Evolutionary conservation across 2,888 invertebrate species (phyloP).

Genomic region (Axea sp.): DNA sequence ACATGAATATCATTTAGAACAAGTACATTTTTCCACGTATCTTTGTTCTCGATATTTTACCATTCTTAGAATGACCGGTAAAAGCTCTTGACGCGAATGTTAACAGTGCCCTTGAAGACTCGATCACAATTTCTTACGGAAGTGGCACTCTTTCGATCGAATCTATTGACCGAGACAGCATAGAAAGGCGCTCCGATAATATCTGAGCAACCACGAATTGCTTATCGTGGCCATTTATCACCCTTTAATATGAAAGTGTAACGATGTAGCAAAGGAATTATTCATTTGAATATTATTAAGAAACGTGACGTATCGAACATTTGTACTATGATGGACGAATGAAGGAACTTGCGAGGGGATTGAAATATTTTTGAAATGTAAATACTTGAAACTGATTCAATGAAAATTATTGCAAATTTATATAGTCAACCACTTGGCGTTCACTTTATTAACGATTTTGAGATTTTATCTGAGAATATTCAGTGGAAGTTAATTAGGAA

Average conservation of each 20-base stretch:
- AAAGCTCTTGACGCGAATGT: conserved; percentile 32
- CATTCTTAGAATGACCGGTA: conserved; percentile 10
- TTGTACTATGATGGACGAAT: neutral
- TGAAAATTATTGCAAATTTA: neutral
- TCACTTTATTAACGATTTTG: too few relatives aligned
- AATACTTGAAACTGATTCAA: neutral
- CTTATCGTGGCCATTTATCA: conserved; percentile 38
- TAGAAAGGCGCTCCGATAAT: conserved; percentile 23
- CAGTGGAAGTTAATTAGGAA: neutral
- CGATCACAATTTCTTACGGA: conserved; percentile 43
- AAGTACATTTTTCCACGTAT: too few relatives aligned
- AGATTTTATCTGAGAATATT: neutral
- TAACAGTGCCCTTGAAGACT: conserved; percentile 31
- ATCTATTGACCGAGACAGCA: conserved; percentile 29
- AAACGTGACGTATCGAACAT: conserved; percentile 2
- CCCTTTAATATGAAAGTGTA: conserved; percentile 11
- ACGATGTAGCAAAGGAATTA: conserved; percentile 10
- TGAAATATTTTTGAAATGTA: too few relatives aligned
- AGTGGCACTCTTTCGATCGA: conserved; percentile 48
- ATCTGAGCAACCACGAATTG: conserved; percentile 34
- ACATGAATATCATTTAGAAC: too few relatives aligned
- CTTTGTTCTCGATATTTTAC: too few relatives aligned
- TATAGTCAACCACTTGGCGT: too few relatives aligned
- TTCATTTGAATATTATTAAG: conserved; percentile 34
- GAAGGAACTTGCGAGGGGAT: neutral